Conservation (phyloP, 53 echinoderm and acorn worm genomes). For the Patiria pectinifera region DNA sequence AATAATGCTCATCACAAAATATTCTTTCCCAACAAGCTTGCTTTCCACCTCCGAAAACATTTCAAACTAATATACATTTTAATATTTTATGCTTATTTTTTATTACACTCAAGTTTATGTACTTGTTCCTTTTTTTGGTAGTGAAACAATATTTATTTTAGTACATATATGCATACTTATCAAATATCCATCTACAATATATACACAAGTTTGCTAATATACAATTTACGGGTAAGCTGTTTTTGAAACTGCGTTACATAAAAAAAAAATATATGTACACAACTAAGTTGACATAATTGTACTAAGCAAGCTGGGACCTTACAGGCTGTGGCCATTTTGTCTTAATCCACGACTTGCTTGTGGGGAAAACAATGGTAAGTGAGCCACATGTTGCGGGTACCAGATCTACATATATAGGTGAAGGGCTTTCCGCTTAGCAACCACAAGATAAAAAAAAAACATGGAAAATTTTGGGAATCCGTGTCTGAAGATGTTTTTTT, state of each 20-base stretch:
- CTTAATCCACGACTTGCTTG: neutral
- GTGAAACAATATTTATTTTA: neutral
- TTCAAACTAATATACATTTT: neutral
- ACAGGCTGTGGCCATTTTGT: constrained; percentile 14
- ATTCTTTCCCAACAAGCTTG: too few species aligned
- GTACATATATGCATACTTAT: constrained; percentile 18
- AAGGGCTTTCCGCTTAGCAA: too few species aligned
- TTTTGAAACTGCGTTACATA: constrained; percentile 39
- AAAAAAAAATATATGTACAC: neutral
- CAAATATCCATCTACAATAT: constrained; percentile 38
- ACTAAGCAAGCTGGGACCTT: neutral
- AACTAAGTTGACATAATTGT: constrained; percentile 29
- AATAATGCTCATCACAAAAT: too few species aligned
- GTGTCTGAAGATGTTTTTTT: too few species aligned
- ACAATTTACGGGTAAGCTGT: constrained; percentile 22
- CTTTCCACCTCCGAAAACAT: neutral
- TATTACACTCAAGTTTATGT: neutral
- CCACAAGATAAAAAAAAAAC: neutral
- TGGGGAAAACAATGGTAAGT: neutral
- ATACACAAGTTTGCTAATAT: constrained; percentile 22
- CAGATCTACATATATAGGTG: neutral
- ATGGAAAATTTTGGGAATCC: too few species aligned
- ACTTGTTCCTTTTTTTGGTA: neutral
- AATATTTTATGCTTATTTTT: neutral
- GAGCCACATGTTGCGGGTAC: neutral